Percentiles rank a stretch among this genome's conserved stretches.
phyloP scores from a whole-genome alignment of 1,140 invertebrate species.

The Coelopa frigida region DNA sequence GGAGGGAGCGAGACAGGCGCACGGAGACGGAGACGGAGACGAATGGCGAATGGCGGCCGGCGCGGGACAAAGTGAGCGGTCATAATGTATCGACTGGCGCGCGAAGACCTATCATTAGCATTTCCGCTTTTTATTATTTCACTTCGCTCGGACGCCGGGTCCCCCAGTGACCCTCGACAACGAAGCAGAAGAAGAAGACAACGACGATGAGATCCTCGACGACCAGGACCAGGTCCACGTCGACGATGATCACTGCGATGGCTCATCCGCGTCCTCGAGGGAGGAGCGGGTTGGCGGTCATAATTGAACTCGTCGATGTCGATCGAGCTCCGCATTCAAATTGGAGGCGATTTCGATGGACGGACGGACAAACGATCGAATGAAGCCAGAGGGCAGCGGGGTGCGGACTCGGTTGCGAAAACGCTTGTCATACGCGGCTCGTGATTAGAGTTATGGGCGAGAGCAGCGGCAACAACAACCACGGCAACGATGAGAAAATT shows the following conservation, averaged over 20 bases:
- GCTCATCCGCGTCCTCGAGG: too few species aligned
- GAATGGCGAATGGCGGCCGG: neutral
- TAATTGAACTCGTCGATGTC: too few species aligned
- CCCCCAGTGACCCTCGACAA: constrained; percentile 9
- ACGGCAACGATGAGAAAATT: too few species aligned
- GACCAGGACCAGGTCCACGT: too few species aligned
- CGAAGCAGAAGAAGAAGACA: constrained; percentile 10
- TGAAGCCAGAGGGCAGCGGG: neutral
- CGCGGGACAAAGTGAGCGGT: neutral
- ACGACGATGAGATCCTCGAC: too few species aligned
- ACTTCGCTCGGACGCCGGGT: too few species aligned
- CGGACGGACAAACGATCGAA: too few species aligned
- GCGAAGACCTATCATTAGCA: constrained; percentile 40
- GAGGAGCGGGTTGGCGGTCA: too few species aligned
- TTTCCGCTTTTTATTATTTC: constrained; percentile 44
- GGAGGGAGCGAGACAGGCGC: constrained; percentile 17
- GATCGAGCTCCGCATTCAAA: too few species aligned
- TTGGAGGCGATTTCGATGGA: neutral
- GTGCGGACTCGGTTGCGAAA: neutral
- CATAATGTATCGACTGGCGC: neutral
- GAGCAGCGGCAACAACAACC: too few species aligned
- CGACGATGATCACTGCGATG: too few species aligned
- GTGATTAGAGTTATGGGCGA: too few species aligned
- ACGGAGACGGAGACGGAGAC: neutral
- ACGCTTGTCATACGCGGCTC: neutral